Base-by-base conservation (phyloP, 1,140 invertebrate genomes). In the Drosophila tristis region DNA sequence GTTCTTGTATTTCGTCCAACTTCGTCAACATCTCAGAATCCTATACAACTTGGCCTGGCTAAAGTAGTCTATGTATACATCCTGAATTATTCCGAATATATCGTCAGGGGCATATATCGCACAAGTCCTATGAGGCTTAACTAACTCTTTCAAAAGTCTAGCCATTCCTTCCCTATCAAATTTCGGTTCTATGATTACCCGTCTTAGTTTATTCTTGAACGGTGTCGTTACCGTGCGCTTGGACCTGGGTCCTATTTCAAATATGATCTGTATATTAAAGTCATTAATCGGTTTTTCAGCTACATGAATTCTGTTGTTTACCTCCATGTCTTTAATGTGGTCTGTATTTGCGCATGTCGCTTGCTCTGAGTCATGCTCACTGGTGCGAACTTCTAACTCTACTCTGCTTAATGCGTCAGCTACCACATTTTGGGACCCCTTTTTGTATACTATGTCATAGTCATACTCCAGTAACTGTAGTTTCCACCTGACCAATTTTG, bases 231-330 rank as follows among this genome's bases (percentile, higher is more conserved):
- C 23, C 11, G 31, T 43, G 6, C n/a, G 13, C n/a, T 15, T 44
- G 7, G 39, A 25, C 11, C 2, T 44, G 5, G 26, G 26, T 20
- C 20, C 42, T 44, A 53, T n/a, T 47, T 35, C 26, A 26, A 60
- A 50, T 31, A 67, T 67, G 5, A 67, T 23, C 44, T 59, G 56
- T 15, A 67, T 42, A 44, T 53, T 61, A 39, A 55, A 68, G 5
- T 61, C 58, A 53, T 56, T 61, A 16, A 56, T 8, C 31, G 50
- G 58, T 48, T 55, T 59, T 43, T 61, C 44, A 31, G 57, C 53
- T 23, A 44, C 42, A 13, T 26, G 15, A 15, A 62, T 53, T 5
- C 8, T 29, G 13, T 25, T 25, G 23, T 25, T 25, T 25, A 25
- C 23, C 23, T 25, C 23, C 23, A 25, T 25, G 4, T 25, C 49